Conservation (phyloP, 1,140 invertebrate species). For the Berghia stephanieae region DNA sequence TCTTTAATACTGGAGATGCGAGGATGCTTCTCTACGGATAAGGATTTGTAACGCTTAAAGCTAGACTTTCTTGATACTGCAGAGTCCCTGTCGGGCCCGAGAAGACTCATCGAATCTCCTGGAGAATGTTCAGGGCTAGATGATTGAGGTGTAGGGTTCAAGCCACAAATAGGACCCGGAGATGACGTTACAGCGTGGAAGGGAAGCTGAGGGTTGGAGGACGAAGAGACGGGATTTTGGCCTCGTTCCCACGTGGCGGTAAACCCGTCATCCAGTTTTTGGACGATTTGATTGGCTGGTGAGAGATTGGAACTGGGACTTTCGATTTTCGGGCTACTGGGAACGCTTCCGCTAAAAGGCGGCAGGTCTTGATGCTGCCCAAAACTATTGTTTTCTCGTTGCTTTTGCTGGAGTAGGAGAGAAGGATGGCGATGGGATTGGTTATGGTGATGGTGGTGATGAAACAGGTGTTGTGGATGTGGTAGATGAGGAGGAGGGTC, state of each 20-base stretch:
- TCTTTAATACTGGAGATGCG: slow-evolving; percentile 57
- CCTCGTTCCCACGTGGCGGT: slow-evolving; percentile 58
- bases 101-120: slow-evolving; percentile 22
- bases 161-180: slow-evolving; percentile 5
- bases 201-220: slow-evolving; percentile 49
- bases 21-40: slow-evolving; percentile 55
- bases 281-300: slow-evolving; percentile 54
- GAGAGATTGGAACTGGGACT: background rate
- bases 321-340: background rate
- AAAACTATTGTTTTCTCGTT: slow-evolving; percentile 30
- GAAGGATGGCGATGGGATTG: slow-evolving; percentile 1
- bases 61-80: slow-evolving; percentile 41
- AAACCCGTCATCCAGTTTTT: slow-evolving; percentile 57
- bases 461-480: slow-evolving; percentile 30
- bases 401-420: slow-evolving; percentile 19
- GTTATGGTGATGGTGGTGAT: slow-evolving; percentile 33
- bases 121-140: slow-evolving; percentile 28
- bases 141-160: slow-evolving; percentile 17
- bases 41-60: slow-evolving; percentile 68
- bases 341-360: background rate
- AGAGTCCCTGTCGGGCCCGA: slow-evolving; percentile 13
- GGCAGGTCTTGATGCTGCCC: slow-evolving; percentile 19
- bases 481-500: slow-evolving; percentile 30
- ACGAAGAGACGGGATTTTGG: slow-evolving; percentile 39
- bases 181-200: slow-evolving; percentile 22